A percentile compares a stretch with the other conserved stretches of the same genome.
Conservation (phyloP, 2,113 vertebrate species). For the Caranx melampygus region DNA sequence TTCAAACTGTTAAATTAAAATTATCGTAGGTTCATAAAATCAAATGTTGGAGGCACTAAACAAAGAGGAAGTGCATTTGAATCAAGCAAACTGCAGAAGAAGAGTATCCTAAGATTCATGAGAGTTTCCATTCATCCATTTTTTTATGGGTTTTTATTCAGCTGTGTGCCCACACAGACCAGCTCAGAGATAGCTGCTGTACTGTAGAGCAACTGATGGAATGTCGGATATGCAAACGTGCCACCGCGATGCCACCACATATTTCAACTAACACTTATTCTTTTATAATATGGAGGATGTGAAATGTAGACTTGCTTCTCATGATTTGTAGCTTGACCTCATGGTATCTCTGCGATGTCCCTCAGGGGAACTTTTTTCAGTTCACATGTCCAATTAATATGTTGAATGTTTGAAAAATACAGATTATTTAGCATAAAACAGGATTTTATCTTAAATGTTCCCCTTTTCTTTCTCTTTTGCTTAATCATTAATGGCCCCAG, state of each 20-base stretch:
- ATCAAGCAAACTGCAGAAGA: neutral
- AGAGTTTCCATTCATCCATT: constrained; percentile 45
- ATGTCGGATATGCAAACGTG: constrained; percentile 30
- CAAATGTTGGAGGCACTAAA: neutral
- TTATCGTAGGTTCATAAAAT: neutral
- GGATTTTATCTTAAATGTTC: too few species aligned
- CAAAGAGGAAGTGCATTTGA: neutral
- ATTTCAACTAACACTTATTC: neutral
- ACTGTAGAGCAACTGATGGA: constrained; percentile 9
- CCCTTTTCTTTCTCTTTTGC: too few species aligned
- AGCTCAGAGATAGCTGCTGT: constrained; percentile 18
- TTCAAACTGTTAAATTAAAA: neutral
- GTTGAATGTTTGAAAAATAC: neutral
- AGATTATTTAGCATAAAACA: neutral
- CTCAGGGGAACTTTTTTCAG: neutral
- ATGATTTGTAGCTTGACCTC: neutral
- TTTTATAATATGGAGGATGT: neutral
- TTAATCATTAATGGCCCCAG: too few species aligned
- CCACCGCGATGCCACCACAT: neutral
- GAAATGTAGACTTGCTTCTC: neutral
- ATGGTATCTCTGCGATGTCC: neutral
- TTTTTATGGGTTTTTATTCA: constrained; percentile 14
- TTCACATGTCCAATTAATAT: neutral
- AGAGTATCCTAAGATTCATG: neutral
- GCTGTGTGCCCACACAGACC: constrained; percentile 23